Conservation (phyloP, 2,888 invertebrate species). For the Phoronis australis region DNA sequence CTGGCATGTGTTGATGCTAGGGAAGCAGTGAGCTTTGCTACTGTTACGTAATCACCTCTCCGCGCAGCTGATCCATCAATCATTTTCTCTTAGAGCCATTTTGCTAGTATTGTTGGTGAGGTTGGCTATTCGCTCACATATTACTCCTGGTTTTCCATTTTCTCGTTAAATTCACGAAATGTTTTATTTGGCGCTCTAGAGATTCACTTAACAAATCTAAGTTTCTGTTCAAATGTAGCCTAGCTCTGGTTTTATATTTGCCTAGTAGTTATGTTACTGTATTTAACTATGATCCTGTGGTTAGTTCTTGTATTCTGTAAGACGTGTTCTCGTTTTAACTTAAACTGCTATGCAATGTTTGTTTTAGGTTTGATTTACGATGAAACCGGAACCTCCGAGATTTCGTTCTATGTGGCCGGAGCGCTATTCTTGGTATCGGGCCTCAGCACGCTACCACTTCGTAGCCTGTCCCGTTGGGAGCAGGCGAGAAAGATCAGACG, state of each 20-base stretch:
- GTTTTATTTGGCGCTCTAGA: not conserved
- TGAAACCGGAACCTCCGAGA: conserved; percentile 17
- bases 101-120: no score
- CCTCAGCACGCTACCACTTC: conserved; percentile 23
- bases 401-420: conserved; percentile 30
- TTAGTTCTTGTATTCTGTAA: not conserved
- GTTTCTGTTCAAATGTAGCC: not conserved
- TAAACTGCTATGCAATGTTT: not conserved
- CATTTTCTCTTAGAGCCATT: no score
- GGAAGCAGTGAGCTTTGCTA: no score
- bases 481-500: no score
- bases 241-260: not conserved
- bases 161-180: no score
- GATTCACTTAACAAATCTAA: not conserved
- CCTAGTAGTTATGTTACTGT: conserved; percentile 1
- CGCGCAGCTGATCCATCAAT: no score
- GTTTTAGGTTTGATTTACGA: conserved; percentile 20
- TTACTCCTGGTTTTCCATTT: no score
- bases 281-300: not conserved
- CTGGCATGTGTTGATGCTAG: no score
- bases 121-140: no score
- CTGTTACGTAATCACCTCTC: no score
- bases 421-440: conserved; percentile 24
- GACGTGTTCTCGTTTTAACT: not conserved
- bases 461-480: conserved; percentile 18